Evolutionary conservation across 2,888 invertebrate species (phyloP).

Genomic region (Notocelia uddmanniana): DNA sequence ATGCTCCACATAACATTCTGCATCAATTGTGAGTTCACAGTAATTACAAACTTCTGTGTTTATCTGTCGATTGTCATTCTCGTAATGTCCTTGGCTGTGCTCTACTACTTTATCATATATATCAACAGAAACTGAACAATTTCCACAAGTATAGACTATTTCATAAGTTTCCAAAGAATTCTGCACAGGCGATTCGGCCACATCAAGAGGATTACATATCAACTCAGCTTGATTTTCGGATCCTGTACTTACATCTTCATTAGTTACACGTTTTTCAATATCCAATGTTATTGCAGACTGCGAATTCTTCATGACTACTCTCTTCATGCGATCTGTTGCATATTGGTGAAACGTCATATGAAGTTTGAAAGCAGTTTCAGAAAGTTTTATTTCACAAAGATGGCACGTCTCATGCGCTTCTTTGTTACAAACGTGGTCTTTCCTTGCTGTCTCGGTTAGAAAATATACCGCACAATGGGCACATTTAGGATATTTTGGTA

Average conservation of each 20-base stretch:
- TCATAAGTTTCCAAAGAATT: constrained; percentile 11
- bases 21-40: constrained; percentile 60
- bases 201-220: not conserved
- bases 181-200: not conserved
- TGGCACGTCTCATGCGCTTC: constrained; percentile 60
- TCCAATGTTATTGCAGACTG: constrained; percentile 1
- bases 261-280: constrained; percentile 7
- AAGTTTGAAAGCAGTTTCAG: constrained; percentile 62
- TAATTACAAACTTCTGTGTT: constrained; percentile 52
- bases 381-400: constrained; percentile 64
- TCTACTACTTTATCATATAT: constrained; percentile 68
- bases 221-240: not conserved
- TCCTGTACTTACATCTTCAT: not conserved
- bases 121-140: constrained; percentile 61
- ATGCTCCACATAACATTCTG: constrained; percentile 55
- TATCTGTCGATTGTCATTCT: constrained; percentile 47
- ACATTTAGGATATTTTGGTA: constrained; percentile 68
- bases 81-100: constrained; percentile 71
- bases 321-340: constrained; percentile 46
- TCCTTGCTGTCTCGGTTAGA: constrained; percentile 56
- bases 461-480: constrained; percentile 64
- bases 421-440: constrained; percentile 60
- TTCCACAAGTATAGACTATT: constrained; percentile 62
- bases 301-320: constrained; percentile 25
- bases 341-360: constrained; percentile 71